phyloP scores from a whole-genome alignment of 2,888 invertebrate genomes.

The Megalurothrips usitatus region DNA sequence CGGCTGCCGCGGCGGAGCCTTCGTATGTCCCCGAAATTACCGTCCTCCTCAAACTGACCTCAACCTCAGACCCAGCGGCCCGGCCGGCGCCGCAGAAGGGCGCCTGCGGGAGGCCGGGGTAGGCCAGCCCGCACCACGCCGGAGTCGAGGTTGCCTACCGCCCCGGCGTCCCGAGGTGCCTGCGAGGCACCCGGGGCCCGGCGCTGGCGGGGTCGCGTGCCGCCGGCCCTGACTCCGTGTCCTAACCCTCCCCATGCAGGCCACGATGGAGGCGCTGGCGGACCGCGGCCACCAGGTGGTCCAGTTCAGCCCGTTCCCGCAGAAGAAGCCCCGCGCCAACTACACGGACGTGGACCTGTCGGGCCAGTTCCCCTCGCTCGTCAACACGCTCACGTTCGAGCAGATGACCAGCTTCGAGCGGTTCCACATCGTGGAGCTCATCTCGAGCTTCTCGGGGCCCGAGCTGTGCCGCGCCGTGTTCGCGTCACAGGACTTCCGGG shows the following conservation, averaged over 20 bases:
- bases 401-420: constrained; percentile 26
- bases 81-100: no score
- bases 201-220: no score
- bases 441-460: background rate
- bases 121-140: no score
- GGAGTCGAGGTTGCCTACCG: no score
- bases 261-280: constrained; percentile 44
- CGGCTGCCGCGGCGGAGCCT: no score
- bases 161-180: no score
- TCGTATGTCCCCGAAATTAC: no score
- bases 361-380: constrained; percentile 32
- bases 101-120: no score
- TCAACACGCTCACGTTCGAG: constrained; percentile 30
- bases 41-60: no score
- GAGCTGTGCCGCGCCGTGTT: background rate
- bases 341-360: constrained; percentile 43
- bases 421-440: constrained; percentile 22
- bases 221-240: constrained; percentile 37
- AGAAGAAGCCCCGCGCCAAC: constrained; percentile 43
- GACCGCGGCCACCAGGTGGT: constrained; percentile 46
- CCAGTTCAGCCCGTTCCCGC: constrained; percentile 45
- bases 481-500: background rate
- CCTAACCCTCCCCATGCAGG: constrained; percentile 42
- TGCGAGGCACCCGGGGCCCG: no score
- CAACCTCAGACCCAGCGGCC: no score